Conservation (phyloP, 2,888 invertebrate genomes). For the Sinopyrophorus schimmeli region DNA sequence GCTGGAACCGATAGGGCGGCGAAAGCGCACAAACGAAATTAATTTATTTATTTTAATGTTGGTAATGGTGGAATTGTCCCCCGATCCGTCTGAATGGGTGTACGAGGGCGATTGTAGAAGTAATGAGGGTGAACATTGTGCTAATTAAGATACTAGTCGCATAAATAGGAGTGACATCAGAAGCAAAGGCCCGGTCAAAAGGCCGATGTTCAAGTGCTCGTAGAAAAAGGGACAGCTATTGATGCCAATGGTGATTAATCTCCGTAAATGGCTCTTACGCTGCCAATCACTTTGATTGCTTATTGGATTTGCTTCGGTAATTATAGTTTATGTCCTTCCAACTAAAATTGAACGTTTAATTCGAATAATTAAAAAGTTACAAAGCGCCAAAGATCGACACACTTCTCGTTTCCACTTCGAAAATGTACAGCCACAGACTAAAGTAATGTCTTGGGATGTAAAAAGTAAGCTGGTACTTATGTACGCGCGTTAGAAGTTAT, state of each 20-base stretch:
- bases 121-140: conserved; percentile 41
- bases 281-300: conserved; percentile 48
- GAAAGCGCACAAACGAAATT: no score
- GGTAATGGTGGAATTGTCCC: background rate
- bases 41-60: no score
- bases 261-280: conserved; percentile 44
- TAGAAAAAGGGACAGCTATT: conserved; percentile 47
- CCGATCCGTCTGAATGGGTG: background rate
- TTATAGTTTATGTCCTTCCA: conserved; percentile 8
- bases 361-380: no score
- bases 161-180: conserved; percentile 40
- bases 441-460: no score
- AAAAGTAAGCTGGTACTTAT: no score
- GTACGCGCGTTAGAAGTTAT: no score
- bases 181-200: conserved; percentile 39
- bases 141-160: conserved; percentile 41
- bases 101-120: conserved; percentile 28
- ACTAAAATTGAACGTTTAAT: no score
- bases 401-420: no score
- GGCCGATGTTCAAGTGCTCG: conserved; percentile 49
- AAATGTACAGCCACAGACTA: no score
- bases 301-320: conserved; percentile 42
- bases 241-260: conserved; percentile 48
- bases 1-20: no score
- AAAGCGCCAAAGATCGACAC: no score